These are phyloP conservation scores for Tetraneura akinire DNA, from an alignment of 1,140 invertebrate genomes.

Conservation along the genomic window DNA sequence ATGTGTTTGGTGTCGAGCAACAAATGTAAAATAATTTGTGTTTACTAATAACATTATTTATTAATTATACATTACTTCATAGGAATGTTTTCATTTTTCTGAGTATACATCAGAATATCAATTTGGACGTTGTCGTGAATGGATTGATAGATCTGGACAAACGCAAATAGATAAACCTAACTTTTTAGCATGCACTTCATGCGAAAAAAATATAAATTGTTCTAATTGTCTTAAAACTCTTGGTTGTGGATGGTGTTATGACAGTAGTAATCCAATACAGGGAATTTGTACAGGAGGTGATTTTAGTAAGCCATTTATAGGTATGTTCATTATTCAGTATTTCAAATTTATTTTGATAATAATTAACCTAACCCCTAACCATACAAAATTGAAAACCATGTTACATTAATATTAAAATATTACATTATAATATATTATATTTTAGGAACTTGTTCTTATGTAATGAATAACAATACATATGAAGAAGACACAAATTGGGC, in stretches of 20 bases:
- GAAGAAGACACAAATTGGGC: slow-evolving; percentile 73
- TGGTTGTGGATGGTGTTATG: slow-evolving; percentile 94
- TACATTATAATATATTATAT: slow-evolving; percentile 17
- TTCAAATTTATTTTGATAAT: too few relatives aligned
- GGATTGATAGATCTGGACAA: slow-evolving; percentile 76
- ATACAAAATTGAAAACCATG: too few relatives aligned
- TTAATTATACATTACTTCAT: slow-evolving; percentile 51
- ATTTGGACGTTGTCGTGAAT: slow-evolving; percentile 87
- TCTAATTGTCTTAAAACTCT: slow-evolving; percentile 77
- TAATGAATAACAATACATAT: slow-evolving; percentile 56
- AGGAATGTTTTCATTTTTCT: slow-evolving; percentile 89
- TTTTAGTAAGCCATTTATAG: slow-evolving; percentile 71
- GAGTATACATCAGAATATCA: slow-evolving; percentile 93
- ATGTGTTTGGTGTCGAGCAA: slow-evolving; percentile 94
- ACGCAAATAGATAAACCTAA: slow-evolving; percentile 55
- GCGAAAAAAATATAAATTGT: slow-evolving; percentile 75
- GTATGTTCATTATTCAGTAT: slow-evolving; percentile 53
- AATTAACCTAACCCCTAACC: too few relatives aligned
- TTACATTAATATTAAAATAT: not conserved
- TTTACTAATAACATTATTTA: not conserved
- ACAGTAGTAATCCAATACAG: slow-evolving; percentile 80
- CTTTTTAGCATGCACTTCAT: slow-evolving; percentile 73
- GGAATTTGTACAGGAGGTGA: slow-evolving; percentile 79
- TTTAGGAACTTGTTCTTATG: slow-evolving; percentile 29
- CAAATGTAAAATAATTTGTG: slow-evolving; percentile 60